Evolutionary conservation across 2,888 invertebrate genomes (phyloP).

Genomic region (Drosophila niveifrons): DNA sequence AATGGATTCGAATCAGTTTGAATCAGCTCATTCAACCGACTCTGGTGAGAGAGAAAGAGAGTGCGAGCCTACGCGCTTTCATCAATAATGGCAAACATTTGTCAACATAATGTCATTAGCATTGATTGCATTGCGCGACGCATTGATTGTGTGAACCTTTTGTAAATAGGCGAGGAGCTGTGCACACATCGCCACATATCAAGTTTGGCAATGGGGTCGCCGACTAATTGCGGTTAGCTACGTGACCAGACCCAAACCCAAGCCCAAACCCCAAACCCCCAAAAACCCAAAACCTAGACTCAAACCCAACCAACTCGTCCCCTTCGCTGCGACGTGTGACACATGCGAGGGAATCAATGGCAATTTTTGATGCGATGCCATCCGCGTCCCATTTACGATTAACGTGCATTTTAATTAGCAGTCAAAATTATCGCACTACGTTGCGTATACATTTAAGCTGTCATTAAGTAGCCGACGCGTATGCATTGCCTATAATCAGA

Average conservation of each 20-base stretch:
- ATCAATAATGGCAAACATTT: slow-evolving; percentile 81
- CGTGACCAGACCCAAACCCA: slow-evolving; percentile 61
- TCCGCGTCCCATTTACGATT: slow-evolving; percentile 64
- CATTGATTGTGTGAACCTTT: slow-evolving; percentile 77
- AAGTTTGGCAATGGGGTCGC: slow-evolving; percentile 69
- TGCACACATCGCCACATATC: slow-evolving; percentile 47
- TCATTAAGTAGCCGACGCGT: slow-evolving; percentile 21
- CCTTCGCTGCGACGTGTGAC: slow-evolving; percentile 29
- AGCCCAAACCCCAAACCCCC: slow-evolving; percentile 11
- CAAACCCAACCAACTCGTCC: slow-evolving; percentile 4
- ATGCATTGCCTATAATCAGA: slow-evolving; percentile 28
- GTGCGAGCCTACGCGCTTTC: slow-evolving; percentile 50
- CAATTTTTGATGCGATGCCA: slow-evolving; percentile 50
- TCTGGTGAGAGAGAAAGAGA: neutral
- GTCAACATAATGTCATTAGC: slow-evolving; percentile 82
- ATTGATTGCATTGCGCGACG: slow-evolving; percentile 75
- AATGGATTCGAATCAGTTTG: slow-evolving; percentile 33
- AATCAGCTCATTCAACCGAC: slow-evolving; percentile 48
- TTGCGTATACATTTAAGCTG: slow-evolving; percentile 42
- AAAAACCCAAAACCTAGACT: slow-evolving; percentile 12
- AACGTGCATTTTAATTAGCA: slow-evolving; percentile 75
- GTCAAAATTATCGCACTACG: slow-evolving; percentile 42
- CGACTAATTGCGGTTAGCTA: slow-evolving; percentile 77
- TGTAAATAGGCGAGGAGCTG: slow-evolving; percentile 67
- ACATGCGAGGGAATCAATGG: slow-evolving; percentile 29